Evolutionary conservation across 2,888 invertebrate species (phyloP), one percentile per base, ranked within the genome.

Genomic region (Meiosimyza decipiens): DNA sequence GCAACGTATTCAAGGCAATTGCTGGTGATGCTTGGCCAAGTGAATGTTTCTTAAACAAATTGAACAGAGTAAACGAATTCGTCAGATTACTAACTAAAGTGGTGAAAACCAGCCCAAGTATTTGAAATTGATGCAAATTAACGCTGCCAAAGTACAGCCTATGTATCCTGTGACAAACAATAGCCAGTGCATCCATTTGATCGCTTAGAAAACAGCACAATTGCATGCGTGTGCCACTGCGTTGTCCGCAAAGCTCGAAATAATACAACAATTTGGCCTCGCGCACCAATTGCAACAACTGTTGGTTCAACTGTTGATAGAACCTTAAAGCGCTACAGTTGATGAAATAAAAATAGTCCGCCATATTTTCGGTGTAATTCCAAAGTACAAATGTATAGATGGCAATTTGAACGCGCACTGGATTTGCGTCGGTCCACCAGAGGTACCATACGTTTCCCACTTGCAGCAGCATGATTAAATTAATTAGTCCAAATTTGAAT

Each of bases 311-410:
- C 68, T 77, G 79, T 0, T 80, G 80, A n/a, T 78, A 69, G 70
- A 82, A 83, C 62, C 80, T 81, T 5, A 82, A 71, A 6, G 80
- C 80, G 12, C 80, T 80, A 73, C 75, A 69, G 47, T 76, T 83
- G 12, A 84, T 79, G 54, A 79, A 84, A 66, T 80, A 83, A 59
- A 82, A 82, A 47, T 81, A 83, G 60, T 83, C 80, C 0, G 84
- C 83, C 83, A 83, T 83, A 62, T 82, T 82, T 55, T 84, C 83
- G 16, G 83, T 82, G 22, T 83, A 84, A 73, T 84, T 83, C 83
- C 83, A 83, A 28, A 83, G 76, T 2, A 84, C 77, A 51, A 83
- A 83, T 1, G 80, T 78, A 51, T 84, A 83, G 6, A 81, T 71
- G 71, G 81, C 75, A n/a, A 80, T 81, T 15, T 82, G 75, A 1